Conservation (phyloP, 2,113 vertebrate genomes). For the Rousettus leschenaultii region DNA sequence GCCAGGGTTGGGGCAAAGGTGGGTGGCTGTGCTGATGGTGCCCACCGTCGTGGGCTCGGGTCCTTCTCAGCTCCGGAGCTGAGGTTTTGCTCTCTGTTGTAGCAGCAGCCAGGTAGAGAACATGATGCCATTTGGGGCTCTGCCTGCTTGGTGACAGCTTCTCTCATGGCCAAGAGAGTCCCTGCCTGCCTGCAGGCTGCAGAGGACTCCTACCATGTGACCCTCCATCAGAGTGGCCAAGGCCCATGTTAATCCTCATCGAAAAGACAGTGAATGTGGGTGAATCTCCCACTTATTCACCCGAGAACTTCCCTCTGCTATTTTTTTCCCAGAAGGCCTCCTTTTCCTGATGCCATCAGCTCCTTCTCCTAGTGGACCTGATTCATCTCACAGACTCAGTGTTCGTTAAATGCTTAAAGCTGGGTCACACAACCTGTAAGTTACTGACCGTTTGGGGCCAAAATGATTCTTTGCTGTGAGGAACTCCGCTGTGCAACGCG, state of each 20-base stretch:
- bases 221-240: background rate
- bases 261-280: background rate
- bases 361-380: background rate
- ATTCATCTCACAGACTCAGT: background rate
- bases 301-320: background rate
- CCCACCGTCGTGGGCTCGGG: too few relatives aligned
- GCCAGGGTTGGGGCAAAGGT: fast-evolving
- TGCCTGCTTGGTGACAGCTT: background rate
- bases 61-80: background rate
- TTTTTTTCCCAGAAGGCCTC: background rate
- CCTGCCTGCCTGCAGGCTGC: too few relatives aligned
- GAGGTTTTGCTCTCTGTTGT: background rate
- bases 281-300: background rate
- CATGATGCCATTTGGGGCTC: background rate
- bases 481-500: background rate
- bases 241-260: background rate
- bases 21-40: background rate
- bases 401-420: background rate
- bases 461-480: background rate
- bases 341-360: background rate
- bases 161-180: too few relatives aligned
- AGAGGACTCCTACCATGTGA: background rate
- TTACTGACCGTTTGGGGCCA: background rate
- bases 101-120: background rate
- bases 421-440: background rate